A percentile compares a stretch with the other conserved stretches of the same genome.
phyloP scores from a whole-genome alignment of 2,888 invertebrate species.

The Athrips mouffetella region DNA sequence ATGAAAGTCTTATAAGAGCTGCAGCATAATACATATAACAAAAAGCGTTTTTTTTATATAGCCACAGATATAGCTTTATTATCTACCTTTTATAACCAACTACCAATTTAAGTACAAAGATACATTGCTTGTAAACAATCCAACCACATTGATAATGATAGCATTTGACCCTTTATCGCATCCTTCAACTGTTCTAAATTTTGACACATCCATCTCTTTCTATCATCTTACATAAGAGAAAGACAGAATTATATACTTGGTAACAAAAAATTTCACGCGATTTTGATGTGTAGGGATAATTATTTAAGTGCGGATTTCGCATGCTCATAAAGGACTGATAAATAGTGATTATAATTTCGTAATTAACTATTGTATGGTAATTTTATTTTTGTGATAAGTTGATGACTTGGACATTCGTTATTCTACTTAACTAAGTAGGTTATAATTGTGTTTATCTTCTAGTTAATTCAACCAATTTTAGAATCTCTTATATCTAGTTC shows the following conservation, averaged over 20 bases:
- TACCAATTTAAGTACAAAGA: background rate
- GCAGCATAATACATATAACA: too few species aligned
- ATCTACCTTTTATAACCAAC: too few species aligned
- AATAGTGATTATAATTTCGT: conserved; percentile 2
- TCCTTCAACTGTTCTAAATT: background rate
- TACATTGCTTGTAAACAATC: background rate
- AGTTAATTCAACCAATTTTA: too few species aligned
- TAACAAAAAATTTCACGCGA: background rate
- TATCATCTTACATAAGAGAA: background rate
- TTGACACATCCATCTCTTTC: background rate
- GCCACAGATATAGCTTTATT: too few species aligned
- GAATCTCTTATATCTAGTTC: too few species aligned
- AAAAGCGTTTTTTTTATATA: too few species aligned
- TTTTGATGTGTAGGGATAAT: background rate
- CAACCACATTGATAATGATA: background rate
- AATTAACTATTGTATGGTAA: background rate
- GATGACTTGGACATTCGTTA: background rate
- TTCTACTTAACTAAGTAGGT: background rate
- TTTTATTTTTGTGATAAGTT: conserved; percentile 1
- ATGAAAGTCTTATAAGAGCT: too few species aligned
- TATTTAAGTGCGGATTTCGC: background rate
- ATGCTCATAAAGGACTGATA: background rate
- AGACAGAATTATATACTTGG: background rate
- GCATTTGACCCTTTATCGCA: background rate
- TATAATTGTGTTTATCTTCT: background rate